Base-by-base conservation (phyloP, 2,113 vertebrate species). In the Xiphias gladius region DNA sequence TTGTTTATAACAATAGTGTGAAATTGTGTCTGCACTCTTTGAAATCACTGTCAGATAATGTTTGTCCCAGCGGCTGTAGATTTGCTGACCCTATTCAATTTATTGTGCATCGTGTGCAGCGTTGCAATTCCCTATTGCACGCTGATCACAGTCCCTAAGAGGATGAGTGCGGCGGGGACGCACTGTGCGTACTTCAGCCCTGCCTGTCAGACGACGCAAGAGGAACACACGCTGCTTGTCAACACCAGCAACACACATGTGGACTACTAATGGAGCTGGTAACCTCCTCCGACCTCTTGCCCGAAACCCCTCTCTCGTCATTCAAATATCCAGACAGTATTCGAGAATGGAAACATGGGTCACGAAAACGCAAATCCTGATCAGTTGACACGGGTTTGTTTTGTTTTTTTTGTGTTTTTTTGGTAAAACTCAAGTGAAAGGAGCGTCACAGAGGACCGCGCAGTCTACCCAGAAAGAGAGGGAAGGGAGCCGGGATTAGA, bases 71-170 rank as follows among this genome's bases (percentile, higher is more conserved):
- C 52, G 68, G 58, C 30, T 70, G 37, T 58, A 24, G 28, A 74
- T 71, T 58, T 82, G 37, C 48, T 80, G 54, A 66, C 4, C n/a
- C 20, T 48, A 12, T 77, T 68, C 54, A 78, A 26, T 11, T 66
- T 46, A 22, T 2, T 48, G 37, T 69, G 26, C 69, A 4, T 11
- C 57, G 28, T 79, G 46, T 66, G 41, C 70, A 82, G 26, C 57
- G 82, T 55, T 66, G 43, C 35, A 52, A 52, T 85, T 73, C 81
- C 69, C 55, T 73, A 41, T 16, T 48, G 54, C 52, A 59, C 0
- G 0, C n/a, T 64, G 52, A 73, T n/a, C 10, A 32, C 16, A 58
- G 20, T 28, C 13, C 5, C 12, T 10, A 2, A 35, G 32, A 19
- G 62, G 57, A 54, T 19, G 79, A 76, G 6, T n/a, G 20, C 4